These are phyloP conservation scores for Acleris holmiana DNA, from an alignment of 2,888 invertebrate genomes.

Conservation along the genomic window DNA sequence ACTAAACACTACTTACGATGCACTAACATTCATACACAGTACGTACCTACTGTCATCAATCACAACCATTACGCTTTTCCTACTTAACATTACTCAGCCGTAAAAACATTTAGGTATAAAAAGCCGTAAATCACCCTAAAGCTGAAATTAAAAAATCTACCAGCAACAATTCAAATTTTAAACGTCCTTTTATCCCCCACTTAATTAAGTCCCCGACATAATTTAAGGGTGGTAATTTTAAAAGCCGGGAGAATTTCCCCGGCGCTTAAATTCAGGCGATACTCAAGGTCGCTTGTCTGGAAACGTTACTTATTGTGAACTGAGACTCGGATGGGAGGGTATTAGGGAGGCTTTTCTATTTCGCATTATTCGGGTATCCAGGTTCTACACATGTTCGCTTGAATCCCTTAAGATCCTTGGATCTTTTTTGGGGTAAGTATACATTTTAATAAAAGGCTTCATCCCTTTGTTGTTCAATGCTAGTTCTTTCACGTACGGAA, in stretches of 20 bases:
- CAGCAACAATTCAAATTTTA: slow-evolving; percentile 29
- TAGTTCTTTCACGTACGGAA: neutral
- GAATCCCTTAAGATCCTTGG: neutral
- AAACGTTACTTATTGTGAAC: slow-evolving; percentile 12
- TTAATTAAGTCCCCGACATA: slow-evolving; percentile 35
- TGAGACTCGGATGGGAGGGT: slow-evolving; percentile 11
- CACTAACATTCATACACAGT: too few species aligned
- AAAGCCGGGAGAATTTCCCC: slow-evolving; percentile 45
- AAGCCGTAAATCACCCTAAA: slow-evolving; percentile 8
- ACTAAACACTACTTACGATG: too few species aligned
- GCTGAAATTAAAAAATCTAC: slow-evolving; percentile 18
- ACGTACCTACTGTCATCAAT: too few species aligned
- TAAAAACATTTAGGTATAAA: slow-evolving; percentile 14
- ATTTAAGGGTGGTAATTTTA: slow-evolving; percentile 53
- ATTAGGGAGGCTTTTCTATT: slow-evolving; percentile 13
- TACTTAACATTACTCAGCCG: too few species aligned
- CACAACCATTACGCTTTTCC: too few species aligned
- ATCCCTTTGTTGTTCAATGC: neutral
- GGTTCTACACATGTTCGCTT: neutral
- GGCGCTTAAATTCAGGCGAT: slow-evolving; percentile 52
- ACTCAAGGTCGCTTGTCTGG: slow-evolving; percentile 58
- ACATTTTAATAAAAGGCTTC: neutral
- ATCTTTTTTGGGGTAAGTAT: neutral
- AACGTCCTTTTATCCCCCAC: slow-evolving; percentile 30
- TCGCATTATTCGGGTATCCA: slow-evolving; percentile 46